Evolutionary conservation across 1,140 invertebrate species (phyloP).

Genomic region (Drosophila ogumai): DNA sequence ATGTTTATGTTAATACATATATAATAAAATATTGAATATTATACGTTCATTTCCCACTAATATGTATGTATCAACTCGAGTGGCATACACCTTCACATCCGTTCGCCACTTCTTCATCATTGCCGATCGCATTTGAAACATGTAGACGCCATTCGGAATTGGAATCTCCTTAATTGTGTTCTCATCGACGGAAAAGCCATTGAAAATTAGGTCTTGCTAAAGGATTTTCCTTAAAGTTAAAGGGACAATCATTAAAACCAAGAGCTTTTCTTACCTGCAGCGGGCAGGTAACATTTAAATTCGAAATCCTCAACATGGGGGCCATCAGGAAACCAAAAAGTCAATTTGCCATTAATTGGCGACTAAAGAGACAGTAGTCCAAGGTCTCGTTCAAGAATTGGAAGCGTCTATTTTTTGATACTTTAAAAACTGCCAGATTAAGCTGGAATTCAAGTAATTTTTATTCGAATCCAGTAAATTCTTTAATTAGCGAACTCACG

Average conservation of each 20-base stretch:
- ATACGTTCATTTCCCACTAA: background rate
- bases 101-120: constrained; percentile 34
- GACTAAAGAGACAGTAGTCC: constrained; percentile 38
- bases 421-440: constrained; percentile 9
- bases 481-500: constrained; percentile 29
- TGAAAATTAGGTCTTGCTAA: constrained; percentile 13
- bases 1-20: too few relatives aligned
- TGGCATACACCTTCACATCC: constrained; percentile 17
- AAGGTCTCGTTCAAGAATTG: constrained; percentile 56
- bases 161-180: constrained; percentile 50
- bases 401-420: constrained; percentile 17
- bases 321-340: constrained; percentile 21
- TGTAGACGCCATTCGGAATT: constrained; percentile 44
- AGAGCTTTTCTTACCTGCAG: constrained; percentile 4
- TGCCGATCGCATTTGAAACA: constrained; percentile 29
- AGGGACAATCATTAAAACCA: background rate
- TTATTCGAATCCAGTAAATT: background rate
- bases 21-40: too few relatives aligned
- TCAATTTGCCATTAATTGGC: constrained; percentile 1
- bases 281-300: constrained; percentile 27
- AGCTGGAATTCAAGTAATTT: constrained; percentile 13
- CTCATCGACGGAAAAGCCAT: constrained; percentile 39
- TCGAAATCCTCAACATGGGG: constrained; percentile 7
- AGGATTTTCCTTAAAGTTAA: background rate
- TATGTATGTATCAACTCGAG: constrained; percentile 18